Conservation (phyloP, 1,140 invertebrate genomes). For the Camponotus vicinus region DNA sequence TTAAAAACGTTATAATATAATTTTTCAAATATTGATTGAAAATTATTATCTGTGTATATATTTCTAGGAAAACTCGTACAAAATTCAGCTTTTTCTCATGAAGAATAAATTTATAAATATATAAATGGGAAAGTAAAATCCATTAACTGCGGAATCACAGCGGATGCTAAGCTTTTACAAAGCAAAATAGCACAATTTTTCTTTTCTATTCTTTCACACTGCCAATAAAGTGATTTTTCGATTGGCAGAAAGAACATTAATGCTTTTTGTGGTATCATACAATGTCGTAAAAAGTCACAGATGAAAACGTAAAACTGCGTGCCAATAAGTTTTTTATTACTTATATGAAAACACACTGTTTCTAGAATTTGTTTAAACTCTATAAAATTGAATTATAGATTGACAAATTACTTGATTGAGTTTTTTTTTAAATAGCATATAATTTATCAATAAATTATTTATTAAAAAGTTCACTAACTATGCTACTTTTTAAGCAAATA, state of each 20-base stretch:
- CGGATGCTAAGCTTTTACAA: not conserved
- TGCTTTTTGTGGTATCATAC: not conserved
- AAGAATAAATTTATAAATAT: constrained; percentile 15
- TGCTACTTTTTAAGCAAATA: not conserved
- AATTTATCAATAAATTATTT: not conserved
- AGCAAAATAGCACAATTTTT: constrained; percentile 11
- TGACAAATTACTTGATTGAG: not conserved
- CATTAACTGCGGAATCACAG: not conserved
- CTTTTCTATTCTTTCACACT: not conserved
- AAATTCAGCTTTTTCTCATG: not conserved
- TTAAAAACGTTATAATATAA: not conserved
- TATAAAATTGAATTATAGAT: not conserved
- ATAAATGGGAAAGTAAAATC: not conserved
- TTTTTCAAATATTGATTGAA: not conserved
- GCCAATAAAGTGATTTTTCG: not conserved
- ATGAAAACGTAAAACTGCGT: not conserved
- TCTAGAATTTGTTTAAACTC: not conserved
- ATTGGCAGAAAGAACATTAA: constrained; percentile 10
- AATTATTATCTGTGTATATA: not conserved
- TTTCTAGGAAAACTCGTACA: not conserved
- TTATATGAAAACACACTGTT: not conserved
- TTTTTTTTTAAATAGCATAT: not conserved
- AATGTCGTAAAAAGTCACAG: not conserved
- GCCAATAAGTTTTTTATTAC: constrained; percentile 1
- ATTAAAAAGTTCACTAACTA: not conserved